Evolutionary conservation across 2,113 vertebrate genomes (phyloP).

Genomic region (Calidris pugnax): DNA sequence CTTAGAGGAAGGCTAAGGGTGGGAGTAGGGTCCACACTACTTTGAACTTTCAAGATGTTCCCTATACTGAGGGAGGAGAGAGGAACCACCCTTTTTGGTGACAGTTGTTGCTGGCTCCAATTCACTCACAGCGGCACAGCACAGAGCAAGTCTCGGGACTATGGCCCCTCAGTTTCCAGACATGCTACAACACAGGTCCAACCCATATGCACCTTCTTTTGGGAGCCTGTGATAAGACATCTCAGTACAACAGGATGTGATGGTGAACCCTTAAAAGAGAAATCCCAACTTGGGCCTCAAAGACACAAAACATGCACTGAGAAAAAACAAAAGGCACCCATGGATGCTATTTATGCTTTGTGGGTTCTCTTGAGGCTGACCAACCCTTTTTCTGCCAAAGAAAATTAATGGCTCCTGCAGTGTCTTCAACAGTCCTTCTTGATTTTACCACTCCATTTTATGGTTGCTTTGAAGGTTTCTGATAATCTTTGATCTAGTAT

Average conservation of each 20-base stretch:
- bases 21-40: fast-evolving
- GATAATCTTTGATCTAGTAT: neutral
- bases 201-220: fast-evolving
- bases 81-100: neutral
- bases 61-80: neutral
- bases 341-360: neutral
- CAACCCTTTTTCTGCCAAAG: neutral
- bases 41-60: neutral
- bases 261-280: neutral
- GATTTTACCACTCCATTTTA: neutral
- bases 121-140: fast-evolving
- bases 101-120: neutral
- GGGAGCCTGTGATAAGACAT: neutral
- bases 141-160: neutral
- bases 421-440: neutral
- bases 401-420: neutral
- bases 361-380: neutral
- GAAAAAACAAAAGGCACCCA: neutral
- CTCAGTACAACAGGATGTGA: neutral
- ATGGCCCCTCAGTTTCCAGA: neutral
- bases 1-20: neutral
- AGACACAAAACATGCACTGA: neutral
- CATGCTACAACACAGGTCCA: neutral
- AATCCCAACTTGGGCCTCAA: neutral
- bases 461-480: neutral